Base-by-base conservation (phyloP, 2,113 vertebrate genomes). In the Suncus etruscus region DNA sequence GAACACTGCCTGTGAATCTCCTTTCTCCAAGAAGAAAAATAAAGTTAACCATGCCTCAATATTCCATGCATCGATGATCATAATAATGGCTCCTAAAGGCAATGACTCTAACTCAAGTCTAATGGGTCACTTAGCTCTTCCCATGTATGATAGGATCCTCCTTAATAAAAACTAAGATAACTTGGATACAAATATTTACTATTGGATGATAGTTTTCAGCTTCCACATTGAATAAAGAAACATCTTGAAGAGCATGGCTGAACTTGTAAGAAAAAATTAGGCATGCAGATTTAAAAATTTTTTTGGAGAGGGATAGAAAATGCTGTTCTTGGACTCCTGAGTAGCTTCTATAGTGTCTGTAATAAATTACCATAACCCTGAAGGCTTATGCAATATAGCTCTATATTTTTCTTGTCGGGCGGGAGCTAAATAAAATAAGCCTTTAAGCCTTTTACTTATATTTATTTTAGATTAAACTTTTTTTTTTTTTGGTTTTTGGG, bases 81-180 rank as follows among this genome's bases (percentile, higher is more conserved):
- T 76, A 88, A 69, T 1, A 48, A 6, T 58, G 45, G 9, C 32
- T 89, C 16, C 74, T 70, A 48, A 68, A 3, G 45, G 74, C 27
- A 61, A 39, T 39, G 47, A 76, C 51, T n/a, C 6, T 16, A 11
- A 6, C 39, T 78, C 2, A 7, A 66, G 8, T 47, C 29, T 29
- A 87, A 47, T 66, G 31, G 3, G 12, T 3, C 16, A 77, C 65
- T 75, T 79, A 81, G 2, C 14, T 22, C 31, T 14, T 69, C 20
- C 32, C 31, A 24, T 47, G 74, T 81, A 3, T 20, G 39, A 74
- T 22, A n/a, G 32, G 4, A 3, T 92, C 22, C 85, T 87, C 39
- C 88, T 47, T 87, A 92, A 86, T 65, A 79, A 95, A 94, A 91
- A 78, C 6, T 32, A 78, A 79, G 72, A 39, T 51, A 95, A 68